Evolutionary conservation across 2,797 vertebrate genomes (phyloP).

Genomic region (Microhierax caerulescens): DNA sequence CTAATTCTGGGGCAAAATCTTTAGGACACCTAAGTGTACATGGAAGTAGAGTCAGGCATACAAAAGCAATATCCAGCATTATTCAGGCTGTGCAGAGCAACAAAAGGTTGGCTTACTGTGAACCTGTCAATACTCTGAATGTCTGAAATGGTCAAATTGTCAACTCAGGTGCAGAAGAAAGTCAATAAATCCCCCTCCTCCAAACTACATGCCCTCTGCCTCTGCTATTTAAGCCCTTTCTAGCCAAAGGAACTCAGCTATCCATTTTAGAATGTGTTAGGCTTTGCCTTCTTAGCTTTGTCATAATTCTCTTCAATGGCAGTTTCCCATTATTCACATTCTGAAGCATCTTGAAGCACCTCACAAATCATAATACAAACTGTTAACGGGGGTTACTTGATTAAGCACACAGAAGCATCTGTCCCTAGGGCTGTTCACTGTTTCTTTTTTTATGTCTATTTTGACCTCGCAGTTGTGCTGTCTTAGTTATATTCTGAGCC

Average conservation of each 20-base stretch:
- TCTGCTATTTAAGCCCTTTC: not conserved
- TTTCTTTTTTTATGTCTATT: not conserved
- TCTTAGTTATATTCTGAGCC: not conserved
- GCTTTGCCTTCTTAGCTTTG: not conserved
- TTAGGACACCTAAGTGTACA: not conserved
- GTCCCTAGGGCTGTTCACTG: not conserved
- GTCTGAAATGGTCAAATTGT: not conserved
- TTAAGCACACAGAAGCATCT: not conserved
- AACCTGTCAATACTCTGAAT: not conserved
- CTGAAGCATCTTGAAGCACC: not conserved
- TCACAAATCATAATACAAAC: not conserved
- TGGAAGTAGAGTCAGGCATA: not conserved
- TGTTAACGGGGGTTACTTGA: not conserved
- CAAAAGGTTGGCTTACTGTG: not conserved
- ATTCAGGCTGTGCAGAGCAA: not conserved
- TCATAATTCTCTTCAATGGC: not conserved
- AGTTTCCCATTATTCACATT: not conserved
- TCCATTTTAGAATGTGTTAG: not conserved
- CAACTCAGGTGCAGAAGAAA: not conserved
- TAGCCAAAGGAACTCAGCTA: not conserved
- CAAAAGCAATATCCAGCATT: not conserved
- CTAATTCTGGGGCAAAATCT: not conserved
- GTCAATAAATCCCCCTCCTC: not conserved
- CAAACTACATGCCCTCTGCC: not conserved
- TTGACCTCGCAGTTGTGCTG: not conserved